phyloP scores from a whole-genome alignment of 2,888 invertebrate genomes.

The Apantesis nais region DNA sequence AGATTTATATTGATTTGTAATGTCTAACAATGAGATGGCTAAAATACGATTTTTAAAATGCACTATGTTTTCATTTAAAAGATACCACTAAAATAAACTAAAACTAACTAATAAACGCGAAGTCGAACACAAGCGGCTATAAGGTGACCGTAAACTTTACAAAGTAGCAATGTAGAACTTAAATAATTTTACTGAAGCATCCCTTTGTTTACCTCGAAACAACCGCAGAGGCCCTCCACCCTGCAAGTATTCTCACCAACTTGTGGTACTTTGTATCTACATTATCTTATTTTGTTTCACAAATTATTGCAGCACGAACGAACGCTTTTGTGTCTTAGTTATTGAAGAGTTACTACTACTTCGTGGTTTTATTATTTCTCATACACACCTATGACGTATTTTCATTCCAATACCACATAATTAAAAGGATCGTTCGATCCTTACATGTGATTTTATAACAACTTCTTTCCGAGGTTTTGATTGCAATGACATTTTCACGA shows the following conservation, averaged over 20 bases:
- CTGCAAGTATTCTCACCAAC: constrained; percentile 60
- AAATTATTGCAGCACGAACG: constrained; percentile 21
- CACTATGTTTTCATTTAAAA: too few relatives aligned
- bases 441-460: too few relatives aligned
- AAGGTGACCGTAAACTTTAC: constrained; percentile 35
- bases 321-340: neutral
- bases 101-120: neutral
- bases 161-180: constrained; percentile 31
- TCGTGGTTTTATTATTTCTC: neutral
- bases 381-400: too few relatives aligned
- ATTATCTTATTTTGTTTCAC: constrained; percentile 53
- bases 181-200: constrained; percentile 37
- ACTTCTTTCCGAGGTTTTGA: too few relatives aligned
- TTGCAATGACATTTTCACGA: too few relatives aligned
- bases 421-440: too few relatives aligned
- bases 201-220: constrained; percentile 33
- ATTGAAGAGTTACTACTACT: neutral
- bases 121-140: constrained; percentile 14
- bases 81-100: too few relatives aligned
- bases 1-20: too few relatives aligned
- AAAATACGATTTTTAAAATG: too few relatives aligned
- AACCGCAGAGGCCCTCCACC: constrained; percentile 37
- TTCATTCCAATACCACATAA: too few relatives aligned
- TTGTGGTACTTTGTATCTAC: constrained; percentile 51
- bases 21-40: too few relatives aligned